A percentile compares a stretch with the other conserved stretches of the same genome.
Conservation (phyloP, 2,888 invertebrate genomes). For the Julus scanicus region DNA sequence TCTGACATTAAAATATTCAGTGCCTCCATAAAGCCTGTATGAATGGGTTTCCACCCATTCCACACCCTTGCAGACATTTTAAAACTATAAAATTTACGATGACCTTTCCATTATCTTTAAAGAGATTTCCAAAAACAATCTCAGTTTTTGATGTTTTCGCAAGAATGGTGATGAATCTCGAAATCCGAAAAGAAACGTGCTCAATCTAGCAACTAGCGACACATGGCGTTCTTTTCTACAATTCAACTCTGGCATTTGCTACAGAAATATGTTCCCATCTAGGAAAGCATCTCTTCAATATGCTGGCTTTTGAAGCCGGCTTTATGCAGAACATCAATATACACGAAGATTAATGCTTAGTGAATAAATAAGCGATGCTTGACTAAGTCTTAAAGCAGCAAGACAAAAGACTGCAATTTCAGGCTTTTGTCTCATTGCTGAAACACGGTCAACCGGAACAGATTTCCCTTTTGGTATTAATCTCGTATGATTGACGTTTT, state of each 20-base stretch:
- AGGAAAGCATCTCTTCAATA: neutral
- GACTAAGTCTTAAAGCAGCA: constrained; percentile 43
- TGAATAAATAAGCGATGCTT: constrained; percentile 43
- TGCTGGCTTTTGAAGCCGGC: neutral
- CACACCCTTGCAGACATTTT: neutral
- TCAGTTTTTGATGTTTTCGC: neutral
- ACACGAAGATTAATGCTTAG: constrained; percentile 23
- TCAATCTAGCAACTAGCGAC: neutral
- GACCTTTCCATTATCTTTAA: neutral
- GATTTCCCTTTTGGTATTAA: constrained; percentile 34
- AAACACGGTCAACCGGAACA: constrained; percentile 43
- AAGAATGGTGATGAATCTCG: neutral
- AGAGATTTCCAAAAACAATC: neutral
- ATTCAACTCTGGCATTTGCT: neutral
- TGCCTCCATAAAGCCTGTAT: neutral
- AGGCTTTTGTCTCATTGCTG: constrained; percentile 18
- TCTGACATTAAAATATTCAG: neutral
- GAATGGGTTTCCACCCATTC: neutral
- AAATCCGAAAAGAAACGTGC: neutral
- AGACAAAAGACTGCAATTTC: constrained; percentile 42
- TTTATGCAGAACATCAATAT: constrained; percentile 24
- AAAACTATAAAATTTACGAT: neutral
- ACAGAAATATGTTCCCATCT: neutral
- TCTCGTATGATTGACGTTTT: constrained; percentile 31
- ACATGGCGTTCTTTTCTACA: neutral